Percentiles rank a stretch among this genome's conserved stretches.
Conservation (phyloP, 2,113 vertebrate genomes). For the Passer domesticus region DNA sequence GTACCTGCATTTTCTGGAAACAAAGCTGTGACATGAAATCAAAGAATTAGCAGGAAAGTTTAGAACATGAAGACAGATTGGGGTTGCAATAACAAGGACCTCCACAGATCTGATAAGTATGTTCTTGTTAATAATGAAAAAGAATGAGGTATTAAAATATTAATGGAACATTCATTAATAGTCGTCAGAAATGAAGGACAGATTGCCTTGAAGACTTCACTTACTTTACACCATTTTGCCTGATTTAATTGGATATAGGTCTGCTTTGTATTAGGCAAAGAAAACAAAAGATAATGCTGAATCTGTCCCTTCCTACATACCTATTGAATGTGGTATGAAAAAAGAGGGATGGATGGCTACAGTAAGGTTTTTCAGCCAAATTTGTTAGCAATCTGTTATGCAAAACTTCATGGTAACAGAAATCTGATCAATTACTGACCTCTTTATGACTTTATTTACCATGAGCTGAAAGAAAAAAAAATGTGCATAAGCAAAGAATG, state of each 20-base stretch:
- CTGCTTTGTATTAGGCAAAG: background rate
- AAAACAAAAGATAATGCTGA: background rate
- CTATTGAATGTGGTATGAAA: background rate
- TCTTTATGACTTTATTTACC: conserved; percentile 43
- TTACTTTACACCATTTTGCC: background rate
- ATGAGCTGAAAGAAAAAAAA: conserved; percentile 1
- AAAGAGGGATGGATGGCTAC: background rate
- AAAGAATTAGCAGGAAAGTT: conserved; percentile 8
- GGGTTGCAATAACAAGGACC: conserved; percentile 25
- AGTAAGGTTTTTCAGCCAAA: conserved; percentile 24
- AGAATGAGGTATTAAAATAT: conserved; percentile 16
- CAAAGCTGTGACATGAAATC: background rate
- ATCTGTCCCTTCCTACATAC: background rate
- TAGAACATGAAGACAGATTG: conserved; percentile 23
- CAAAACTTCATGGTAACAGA: background rate
- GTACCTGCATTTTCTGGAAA: background rate
- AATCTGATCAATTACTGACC: conserved; percentile 31
- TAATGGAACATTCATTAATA: conserved; percentile 19
- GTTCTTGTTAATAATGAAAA: conserved; percentile 38
- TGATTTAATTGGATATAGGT: background rate
- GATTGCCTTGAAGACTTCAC: conserved; percentile 22
- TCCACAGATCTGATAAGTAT: conserved; percentile 7
- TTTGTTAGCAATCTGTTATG: conserved; percentile 22
- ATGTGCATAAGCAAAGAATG: conserved; percentile 34
- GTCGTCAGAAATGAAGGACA: conserved; percentile 5